Evolutionary conservation across 2,888 invertebrate genomes (phyloP).

Genomic region (Stramonita haemastoma): DNA sequence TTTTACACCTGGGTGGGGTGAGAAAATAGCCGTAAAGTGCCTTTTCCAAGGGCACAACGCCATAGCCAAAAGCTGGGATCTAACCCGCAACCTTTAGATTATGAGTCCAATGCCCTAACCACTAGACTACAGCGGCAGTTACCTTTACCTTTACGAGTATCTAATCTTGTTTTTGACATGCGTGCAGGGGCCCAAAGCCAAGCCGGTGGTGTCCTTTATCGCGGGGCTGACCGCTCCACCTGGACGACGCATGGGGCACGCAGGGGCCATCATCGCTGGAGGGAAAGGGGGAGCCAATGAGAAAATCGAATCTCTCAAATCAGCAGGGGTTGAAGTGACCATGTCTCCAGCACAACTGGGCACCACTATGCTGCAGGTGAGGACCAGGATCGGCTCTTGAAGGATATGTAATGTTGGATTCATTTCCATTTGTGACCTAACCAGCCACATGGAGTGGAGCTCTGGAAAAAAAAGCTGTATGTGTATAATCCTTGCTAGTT

Average conservation of each 20-base stretch:
- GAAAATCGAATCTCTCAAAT: slow-evolving; percentile 92
- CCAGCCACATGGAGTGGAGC: too few species aligned
- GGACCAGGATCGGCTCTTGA: neutral
- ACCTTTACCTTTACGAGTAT: too few species aligned
- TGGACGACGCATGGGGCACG: slow-evolving; percentile 99
- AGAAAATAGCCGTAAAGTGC: too few species aligned
- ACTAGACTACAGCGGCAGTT: too few species aligned
- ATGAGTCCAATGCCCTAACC: too few species aligned
- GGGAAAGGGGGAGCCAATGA: slow-evolving; percentile 99
- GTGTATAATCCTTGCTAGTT: too few species aligned
- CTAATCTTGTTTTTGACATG: neutral
- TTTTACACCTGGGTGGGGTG: too few species aligned
- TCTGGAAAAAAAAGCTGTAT: too few species aligned
- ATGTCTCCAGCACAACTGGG: slow-evolving; percentile 98
- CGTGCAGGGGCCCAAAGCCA: slow-evolving; percentile 84
- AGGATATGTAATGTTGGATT: neutral
- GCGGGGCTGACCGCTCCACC: slow-evolving; percentile 99
- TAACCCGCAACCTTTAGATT: too few species aligned
- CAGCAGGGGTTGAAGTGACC: slow-evolving; percentile 95
- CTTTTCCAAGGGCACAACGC: too few species aligned
- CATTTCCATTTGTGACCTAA: neutral
- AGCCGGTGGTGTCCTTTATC: slow-evolving; percentile 99
- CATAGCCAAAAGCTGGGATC: too few species aligned
- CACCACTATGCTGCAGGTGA: slow-evolving; percentile 83
- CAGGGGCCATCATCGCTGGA: slow-evolving; percentile 99